Percentiles rank a stretch among this genome's conserved stretches.
Conservation (phyloP, 2,113 vertebrate species). For the Motacilla alba region DNA sequence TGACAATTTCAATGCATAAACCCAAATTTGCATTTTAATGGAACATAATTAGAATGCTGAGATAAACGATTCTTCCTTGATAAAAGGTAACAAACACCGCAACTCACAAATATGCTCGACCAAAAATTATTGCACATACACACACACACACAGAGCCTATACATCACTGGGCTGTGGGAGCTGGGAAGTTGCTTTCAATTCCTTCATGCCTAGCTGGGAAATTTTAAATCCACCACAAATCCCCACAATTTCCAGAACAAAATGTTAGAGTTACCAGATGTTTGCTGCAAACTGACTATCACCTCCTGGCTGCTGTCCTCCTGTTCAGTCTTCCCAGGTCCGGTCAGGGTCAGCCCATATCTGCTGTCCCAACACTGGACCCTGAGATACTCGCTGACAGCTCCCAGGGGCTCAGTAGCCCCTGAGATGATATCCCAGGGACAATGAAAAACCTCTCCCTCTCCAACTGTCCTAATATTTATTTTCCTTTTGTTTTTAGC, state of each 20-base stretch:
- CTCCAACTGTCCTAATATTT: neutral
- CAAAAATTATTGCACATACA: neutral
- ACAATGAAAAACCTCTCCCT: neutral
- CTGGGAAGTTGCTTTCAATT: neutral
- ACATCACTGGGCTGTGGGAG: neutral
- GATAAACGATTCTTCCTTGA: slow-evolving; percentile 50
- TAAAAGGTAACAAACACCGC: slow-evolving; percentile 33
- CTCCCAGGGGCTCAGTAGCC: neutral
- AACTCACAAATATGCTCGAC: neutral
- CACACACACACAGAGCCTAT: neutral
- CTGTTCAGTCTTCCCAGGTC: neutral
- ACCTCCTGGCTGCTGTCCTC: neutral
- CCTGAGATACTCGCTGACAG: neutral
- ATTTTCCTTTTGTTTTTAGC: neutral
- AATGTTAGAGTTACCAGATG: neutral
- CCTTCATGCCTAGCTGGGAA: neutral
- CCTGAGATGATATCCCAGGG: neutral
- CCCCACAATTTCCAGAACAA: neutral
- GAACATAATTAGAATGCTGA: slow-evolving; percentile 70
- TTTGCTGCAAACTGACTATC: neutral
- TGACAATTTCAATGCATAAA: slow-evolving; percentile 39
- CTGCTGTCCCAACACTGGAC: neutral
- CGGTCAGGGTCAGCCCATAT: neutral
- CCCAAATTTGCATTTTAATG: slow-evolving; percentile 76
- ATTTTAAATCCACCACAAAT: neutral